Evolutionary conservation across 2,888 invertebrate genomes (phyloP), one percentile per base, ranked within the genome.

Genomic region (Habroteleia sp.): DNA sequence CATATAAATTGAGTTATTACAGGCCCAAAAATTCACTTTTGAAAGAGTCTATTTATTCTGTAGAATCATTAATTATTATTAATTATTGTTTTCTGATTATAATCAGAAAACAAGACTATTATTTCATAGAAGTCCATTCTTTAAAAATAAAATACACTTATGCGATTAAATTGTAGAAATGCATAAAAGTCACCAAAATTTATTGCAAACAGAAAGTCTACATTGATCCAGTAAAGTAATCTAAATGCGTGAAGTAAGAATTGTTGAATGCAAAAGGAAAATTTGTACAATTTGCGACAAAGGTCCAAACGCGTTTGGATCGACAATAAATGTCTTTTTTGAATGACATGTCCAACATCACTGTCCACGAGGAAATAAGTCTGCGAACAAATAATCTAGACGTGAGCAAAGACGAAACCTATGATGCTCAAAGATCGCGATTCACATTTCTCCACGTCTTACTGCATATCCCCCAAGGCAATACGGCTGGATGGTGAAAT

Each of bases 391-490:
- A 76, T 72, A 76, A 76, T 72, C 66, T 50, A 56, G 72, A 69
- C 33, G 23, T 52, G 44, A 50, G 56, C 27, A 66, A 66, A 75
- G 66, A 75, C 48, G 50, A 66, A 62, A 69, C 46, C 42, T 48
- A 52, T 75, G 48, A 68, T 39, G 60, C 74, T 77, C 63, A 48
- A 73, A 72, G 76, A 76, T 79, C 78, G 69, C 77, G 58, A 77
- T 77, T 83, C 80, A 77, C 81, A 83, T 83, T 83, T 83, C 79
- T 83, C 82, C 81, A 80, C 77, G 82, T 83, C 77, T 73, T 73
- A 60, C 42, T 33, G 72, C 41, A 23, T 48, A 27, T 75, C 78
- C 77, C 80, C 6, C 7, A 76, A 65, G 81, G 76, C 76, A 16
- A 31, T 8, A 56, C 63, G 54, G 16, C 39, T 46, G 58, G 69